phyloP scores from a whole-genome alignment of 2,888 invertebrate genomes.

The Phyllotreta striolata region DNA sequence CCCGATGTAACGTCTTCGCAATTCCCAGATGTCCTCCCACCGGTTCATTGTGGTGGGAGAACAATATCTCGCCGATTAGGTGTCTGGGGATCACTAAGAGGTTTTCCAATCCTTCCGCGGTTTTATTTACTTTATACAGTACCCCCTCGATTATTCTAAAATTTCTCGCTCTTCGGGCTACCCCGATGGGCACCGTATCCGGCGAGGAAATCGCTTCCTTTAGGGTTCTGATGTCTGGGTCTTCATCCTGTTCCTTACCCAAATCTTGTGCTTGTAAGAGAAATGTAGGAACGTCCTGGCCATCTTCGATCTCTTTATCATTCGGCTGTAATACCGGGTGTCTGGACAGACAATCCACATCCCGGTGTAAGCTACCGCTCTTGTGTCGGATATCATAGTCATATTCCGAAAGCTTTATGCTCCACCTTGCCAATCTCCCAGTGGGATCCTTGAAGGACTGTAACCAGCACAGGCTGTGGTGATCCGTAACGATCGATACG shows the following conservation, averaged over 20 bases:
- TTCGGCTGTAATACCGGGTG: conserved; percentile 28
- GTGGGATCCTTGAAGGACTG: conserved; percentile 1
- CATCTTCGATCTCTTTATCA: conserved; percentile 16
- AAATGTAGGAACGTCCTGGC: conserved; percentile 33
- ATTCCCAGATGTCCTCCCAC: conserved; percentile 17
- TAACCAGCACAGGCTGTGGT: conserved; percentile 35
- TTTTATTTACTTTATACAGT: conserved; percentile 34
- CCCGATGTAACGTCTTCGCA: conserved; percentile 39
- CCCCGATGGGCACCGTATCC: conserved; percentile 21
- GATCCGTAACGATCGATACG: conserved; percentile 35
- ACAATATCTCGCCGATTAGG: conserved; percentile 28
- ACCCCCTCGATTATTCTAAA: conserved; percentile 35
- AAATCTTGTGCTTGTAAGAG: conserved; percentile 31
- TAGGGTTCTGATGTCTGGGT: conserved; percentile 25
- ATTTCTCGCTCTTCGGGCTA: conserved; percentile 37
- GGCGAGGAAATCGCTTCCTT: conserved; percentile 31
- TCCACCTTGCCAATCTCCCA: neutral
- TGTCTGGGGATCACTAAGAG: conserved; percentile 40
- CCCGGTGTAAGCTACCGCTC: neutral
- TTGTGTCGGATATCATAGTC: neutral
- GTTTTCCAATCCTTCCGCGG: conserved; percentile 23
- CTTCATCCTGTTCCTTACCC: conserved; percentile 31
- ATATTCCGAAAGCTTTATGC: conserved; percentile 3
- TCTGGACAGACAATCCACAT: conserved; percentile 18
- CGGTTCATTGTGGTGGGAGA: conserved; percentile 7